phyloP scores from a whole-genome alignment of 2,113 vertebrate species.

The Alces alces region DNA sequence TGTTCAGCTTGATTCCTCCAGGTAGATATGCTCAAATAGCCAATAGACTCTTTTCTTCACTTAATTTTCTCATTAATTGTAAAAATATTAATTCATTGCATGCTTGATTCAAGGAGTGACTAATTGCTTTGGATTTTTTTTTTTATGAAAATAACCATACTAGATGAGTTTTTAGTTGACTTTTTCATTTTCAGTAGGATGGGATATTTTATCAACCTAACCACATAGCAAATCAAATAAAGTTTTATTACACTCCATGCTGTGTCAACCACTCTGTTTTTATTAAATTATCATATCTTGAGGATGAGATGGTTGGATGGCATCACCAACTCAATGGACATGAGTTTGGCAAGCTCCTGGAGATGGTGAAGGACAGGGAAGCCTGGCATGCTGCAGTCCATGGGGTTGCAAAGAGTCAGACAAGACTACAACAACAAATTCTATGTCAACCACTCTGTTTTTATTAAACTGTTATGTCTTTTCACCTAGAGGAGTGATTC shows the following conservation, averaged over 20 bases:
- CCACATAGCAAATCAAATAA: conserved; percentile 41
- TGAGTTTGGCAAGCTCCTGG: background rate
- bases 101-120: background rate
- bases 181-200: conserved; percentile 48
- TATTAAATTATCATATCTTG: conserved; percentile 31
- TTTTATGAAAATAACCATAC: conserved; percentile 1
- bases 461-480: conserved; percentile 34
- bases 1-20: background rate
- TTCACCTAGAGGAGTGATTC: conserved; percentile 17
- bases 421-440: background rate
- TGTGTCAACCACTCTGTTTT: conserved; percentile 36
- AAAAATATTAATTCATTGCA: background rate
- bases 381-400: background rate
- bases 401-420: background rate
- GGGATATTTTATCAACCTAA: conserved; percentile 33
- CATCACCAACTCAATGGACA: background rate
- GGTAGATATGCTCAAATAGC: background rate
- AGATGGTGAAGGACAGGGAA: background rate
- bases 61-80: conserved; percentile 18
- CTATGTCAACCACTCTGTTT: background rate
- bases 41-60: background rate
- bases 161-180: conserved; percentile 27
- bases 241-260: conserved; percentile 40
- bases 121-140: background rate
- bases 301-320: background rate